A percentile compares a stretch with the other conserved stretches of the same genome.
These are phyloP conservation scores for Cydia fagiglandana DNA, from an alignment of 1,140 invertebrate genomes.

Conservation along the genomic window DNA sequence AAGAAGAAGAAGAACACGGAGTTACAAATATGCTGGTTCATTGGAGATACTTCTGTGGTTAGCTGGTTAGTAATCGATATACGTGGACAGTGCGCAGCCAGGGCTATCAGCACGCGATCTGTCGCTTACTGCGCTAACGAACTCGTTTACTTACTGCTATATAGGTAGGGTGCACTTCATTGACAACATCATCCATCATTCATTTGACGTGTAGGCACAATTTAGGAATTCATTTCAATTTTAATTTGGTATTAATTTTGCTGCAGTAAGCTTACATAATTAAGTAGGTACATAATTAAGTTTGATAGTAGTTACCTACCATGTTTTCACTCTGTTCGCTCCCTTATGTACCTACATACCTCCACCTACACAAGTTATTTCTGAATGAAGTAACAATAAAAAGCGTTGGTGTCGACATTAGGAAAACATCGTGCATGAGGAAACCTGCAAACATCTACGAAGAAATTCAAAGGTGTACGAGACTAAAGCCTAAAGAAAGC, in stretches of 20 bases:
- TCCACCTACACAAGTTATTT: too few relatives aligned
- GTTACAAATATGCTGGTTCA: conserved; percentile 43
- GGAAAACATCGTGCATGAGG: too few relatives aligned
- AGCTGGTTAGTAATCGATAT: conserved; percentile 37
- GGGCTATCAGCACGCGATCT: conserved; percentile 56
- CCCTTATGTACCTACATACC: too few relatives aligned
- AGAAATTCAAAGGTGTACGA: too few relatives aligned
- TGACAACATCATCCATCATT: conserved; percentile 41
- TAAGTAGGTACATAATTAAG: too few relatives aligned
- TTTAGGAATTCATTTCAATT: conserved; percentile 3
- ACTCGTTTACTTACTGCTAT: conserved; percentile 49
- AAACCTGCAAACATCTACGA: too few relatives aligned
- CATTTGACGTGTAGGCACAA: conserved; percentile 6
- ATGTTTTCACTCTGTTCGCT: too few relatives aligned
- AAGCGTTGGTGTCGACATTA: too few relatives aligned
- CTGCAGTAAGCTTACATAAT: neutral
- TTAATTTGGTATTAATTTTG: neutral
- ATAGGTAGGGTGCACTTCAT: conserved; percentile 44
- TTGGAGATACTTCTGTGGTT: neutral
- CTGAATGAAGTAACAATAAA: too few relatives aligned
- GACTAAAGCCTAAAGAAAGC: too few relatives aligned
- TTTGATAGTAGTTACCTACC: too few relatives aligned
- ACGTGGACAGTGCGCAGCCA: conserved; percentile 43
- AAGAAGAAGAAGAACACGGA: neutral
- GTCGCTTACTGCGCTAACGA: conserved; percentile 50